Base-by-base conservation (phyloP, 2,888 invertebrate species). In the Cephonodes hylas region DNA sequence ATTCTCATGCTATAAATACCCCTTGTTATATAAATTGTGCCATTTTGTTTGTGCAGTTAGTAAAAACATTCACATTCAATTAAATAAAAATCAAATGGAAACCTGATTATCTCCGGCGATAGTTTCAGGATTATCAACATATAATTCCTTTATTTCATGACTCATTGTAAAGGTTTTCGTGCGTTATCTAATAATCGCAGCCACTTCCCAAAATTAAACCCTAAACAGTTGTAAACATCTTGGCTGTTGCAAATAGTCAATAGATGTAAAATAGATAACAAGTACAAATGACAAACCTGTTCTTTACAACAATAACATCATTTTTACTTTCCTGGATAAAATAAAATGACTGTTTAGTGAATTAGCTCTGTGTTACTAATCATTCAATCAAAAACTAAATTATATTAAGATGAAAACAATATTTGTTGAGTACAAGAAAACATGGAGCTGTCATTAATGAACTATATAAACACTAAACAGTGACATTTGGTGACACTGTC, bases 51-150 rank as follows among this genome's bases (percentile, higher is more conserved):
- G 68, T 67, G 63, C 63, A 7, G 68, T 77, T 76, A 75, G 64
- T 73, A 59, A 62, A 42, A 68, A 64, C 42, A 67, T 65, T 46
- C 45, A 65, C 67, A 71, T 25, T n/a, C n/a, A n/a, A n/a, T n/a
- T 13, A 63, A 58, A 68, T 62, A 59, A 62, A 61, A 44, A 4
- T 18, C 15, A 46, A 22, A 38, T 31, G 64, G 64, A 74, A 82
- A 86, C 88, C 88, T 88, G 88, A 72, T 72, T 67, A 59, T 77
- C 71, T 65, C 81, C 76, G 78, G 71, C 76, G 68, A 69, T 69
- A 68, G 71, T 82, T 64, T 80, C 77, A 62, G 58, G 42, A 71
- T 62, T 76, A 69, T 80, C 79, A 68, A 79, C 72, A 58, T 75
- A 70, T 67, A 67, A 74, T 68, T 80, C 80, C 72, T 77, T 75